Conservation (phyloP, 2,797 vertebrate genomes). For the Fringilla coelebs region DNA sequence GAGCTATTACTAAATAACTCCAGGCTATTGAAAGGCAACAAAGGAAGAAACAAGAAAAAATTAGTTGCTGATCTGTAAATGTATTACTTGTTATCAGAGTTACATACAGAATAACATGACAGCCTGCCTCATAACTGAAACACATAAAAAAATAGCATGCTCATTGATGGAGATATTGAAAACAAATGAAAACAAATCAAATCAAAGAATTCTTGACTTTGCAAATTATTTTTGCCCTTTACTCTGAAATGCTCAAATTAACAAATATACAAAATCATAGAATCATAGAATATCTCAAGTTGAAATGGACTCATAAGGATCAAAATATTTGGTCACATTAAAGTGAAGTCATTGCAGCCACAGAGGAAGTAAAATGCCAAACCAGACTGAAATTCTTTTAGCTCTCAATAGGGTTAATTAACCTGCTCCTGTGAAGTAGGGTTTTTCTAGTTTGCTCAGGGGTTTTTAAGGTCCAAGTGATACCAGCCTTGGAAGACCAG, state of each 20-base stretch:
- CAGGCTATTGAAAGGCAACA: background rate
- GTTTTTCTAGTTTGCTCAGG: background rate
- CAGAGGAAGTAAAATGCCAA: background rate
- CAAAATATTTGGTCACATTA: background rate
- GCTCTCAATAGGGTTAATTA: background rate
- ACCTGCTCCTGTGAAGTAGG: background rate
- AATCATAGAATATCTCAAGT: background rate
- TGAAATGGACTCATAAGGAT: background rate
- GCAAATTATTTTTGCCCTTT: background rate
- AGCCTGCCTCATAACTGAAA: background rate
- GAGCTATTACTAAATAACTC: background rate
- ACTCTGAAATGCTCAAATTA: background rate
- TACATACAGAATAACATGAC: background rate
- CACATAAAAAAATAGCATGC: background rate
- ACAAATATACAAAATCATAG: background rate
- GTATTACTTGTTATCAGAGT: background rate
- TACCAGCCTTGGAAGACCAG: background rate
- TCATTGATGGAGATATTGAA: background rate
- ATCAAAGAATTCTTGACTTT: background rate
- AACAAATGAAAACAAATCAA: background rate
- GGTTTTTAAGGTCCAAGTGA: background rate
- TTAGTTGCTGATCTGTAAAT: background rate
- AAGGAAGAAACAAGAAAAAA: background rate
- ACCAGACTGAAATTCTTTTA: background rate
- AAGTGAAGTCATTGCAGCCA: background rate